Conservation (phyloP, 2,888 invertebrate genomes). For the Digitonthophagus gazella region DNA sequence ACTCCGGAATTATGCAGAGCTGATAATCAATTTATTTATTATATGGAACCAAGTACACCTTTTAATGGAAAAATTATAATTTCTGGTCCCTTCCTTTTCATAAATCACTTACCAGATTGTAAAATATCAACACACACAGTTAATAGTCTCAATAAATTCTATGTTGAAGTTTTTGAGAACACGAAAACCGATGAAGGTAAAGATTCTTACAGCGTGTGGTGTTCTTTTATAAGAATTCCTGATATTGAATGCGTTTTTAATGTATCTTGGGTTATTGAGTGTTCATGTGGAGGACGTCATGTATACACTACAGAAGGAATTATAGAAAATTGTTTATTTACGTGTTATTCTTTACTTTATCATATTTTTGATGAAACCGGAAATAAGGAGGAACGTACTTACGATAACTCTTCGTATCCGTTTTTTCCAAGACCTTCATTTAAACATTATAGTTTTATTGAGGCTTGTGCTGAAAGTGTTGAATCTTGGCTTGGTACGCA, state of each 20-base stretch:
- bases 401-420: not conserved
- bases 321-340: not conserved
- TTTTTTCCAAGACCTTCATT: not conserved
- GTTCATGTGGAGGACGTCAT: not conserved
- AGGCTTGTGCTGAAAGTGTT: not conserved
- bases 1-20: not conserved
- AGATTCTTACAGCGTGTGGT: not conserved
- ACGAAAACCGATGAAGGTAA: not conserved
- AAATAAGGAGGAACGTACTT: not conserved
- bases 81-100: not conserved
- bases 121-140: not conserved
- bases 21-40: not conserved
- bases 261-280: not conserved
- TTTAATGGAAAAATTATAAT: not conserved
- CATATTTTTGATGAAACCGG: not conserved
- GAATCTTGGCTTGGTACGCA: conserved; percentile 9
- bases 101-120: not conserved
- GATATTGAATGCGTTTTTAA: not conserved
- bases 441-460: not conserved
- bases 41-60: not conserved
- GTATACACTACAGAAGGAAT: not conserved
- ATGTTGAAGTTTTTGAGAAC: not conserved
- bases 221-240: not conserved
- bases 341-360: not conserved
- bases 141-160: not conserved